Conservation (phyloP, 2,888 invertebrate species). For the Lycocerus yunnanus region DNA sequence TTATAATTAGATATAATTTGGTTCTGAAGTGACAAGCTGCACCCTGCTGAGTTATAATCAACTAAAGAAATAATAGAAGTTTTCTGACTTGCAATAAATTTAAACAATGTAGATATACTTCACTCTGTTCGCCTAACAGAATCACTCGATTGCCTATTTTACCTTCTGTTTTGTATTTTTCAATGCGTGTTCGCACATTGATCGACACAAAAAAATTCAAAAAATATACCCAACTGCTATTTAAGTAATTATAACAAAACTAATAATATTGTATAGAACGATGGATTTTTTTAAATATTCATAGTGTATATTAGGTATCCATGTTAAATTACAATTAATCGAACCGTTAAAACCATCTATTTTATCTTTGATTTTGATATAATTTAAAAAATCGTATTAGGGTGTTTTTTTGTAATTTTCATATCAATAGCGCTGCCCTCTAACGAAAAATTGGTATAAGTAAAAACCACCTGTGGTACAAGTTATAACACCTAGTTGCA, state of each 20-base stretch:
- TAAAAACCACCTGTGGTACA: neutral
- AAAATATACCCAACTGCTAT: neutral
- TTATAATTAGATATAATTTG: constrained; percentile 55
- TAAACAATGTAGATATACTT: constrained; percentile 41
- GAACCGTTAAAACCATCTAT: too few species aligned
- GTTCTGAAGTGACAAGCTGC: constrained; percentile 51
- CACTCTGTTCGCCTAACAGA: constrained; percentile 31
- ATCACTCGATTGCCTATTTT: neutral
- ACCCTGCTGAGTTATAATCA: constrained; percentile 55
- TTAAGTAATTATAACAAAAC: neutral
- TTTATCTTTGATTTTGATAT: too few species aligned
- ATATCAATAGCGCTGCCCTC: neutral
- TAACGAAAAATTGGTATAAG: neutral
- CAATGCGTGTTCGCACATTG: neutral
- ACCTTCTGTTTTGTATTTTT: neutral
- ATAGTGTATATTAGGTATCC: too few species aligned
- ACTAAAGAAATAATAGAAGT: constrained; percentile 55
- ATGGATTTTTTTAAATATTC: neutral
- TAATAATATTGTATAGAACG: neutral
- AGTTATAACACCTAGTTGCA: neutral
- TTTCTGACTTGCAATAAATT: constrained; percentile 57
- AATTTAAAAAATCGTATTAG: neutral
- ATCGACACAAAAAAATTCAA: neutral
- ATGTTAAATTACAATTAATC: too few species aligned
- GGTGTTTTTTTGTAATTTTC: too few species aligned